phyloP scores from a whole-genome alignment of 2,797 vertebrate genomes.

The Meda fulgida region DNA sequence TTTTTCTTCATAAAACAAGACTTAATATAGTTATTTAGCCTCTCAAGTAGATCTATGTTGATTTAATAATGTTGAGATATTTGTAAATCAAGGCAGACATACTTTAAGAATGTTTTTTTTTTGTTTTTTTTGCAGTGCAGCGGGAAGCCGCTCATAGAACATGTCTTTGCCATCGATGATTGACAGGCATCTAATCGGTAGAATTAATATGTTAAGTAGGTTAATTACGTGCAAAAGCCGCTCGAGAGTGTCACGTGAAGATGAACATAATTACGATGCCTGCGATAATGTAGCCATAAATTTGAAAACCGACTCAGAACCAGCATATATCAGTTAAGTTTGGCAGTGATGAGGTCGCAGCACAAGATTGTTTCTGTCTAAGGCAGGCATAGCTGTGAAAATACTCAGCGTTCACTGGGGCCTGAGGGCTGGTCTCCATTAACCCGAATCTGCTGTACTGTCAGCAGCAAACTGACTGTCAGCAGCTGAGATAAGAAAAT shows the following conservation, averaged over 20 bases:
- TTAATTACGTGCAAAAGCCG: conserved; percentile 46
- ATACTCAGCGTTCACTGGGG: conserved; percentile 53
- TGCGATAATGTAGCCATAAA: conserved; percentile 26
- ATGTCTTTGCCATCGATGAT: background rate
- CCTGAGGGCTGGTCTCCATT: conserved; percentile 69
- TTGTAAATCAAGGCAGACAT: background rate
- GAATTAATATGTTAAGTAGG: conserved; percentile 44
- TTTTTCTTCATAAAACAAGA: background rate
- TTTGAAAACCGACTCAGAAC: conserved; percentile 10
- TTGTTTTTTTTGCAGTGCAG: background rate
- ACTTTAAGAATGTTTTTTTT: background rate
- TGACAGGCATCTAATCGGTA: conserved; percentile 23
- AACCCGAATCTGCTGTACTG: conserved; percentile 64
- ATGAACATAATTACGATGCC: conserved; percentile 29
- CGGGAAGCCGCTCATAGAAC: background rate
- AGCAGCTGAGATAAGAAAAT: conserved; percentile 61
- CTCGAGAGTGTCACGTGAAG: conserved; percentile 33
- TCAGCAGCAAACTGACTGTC: conserved; percentile 59
- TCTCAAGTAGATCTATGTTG: background rate
- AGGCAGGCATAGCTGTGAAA: conserved; percentile 37
- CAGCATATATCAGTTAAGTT: conserved; percentile 23
- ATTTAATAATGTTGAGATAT: background rate
- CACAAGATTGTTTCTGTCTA: conserved; percentile 43
- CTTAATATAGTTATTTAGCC: background rate
- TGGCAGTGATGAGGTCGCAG: conserved; percentile 38